Base-by-base conservation (phyloP, 1,140 invertebrate genomes). In the Drosophila persimilis region DNA sequence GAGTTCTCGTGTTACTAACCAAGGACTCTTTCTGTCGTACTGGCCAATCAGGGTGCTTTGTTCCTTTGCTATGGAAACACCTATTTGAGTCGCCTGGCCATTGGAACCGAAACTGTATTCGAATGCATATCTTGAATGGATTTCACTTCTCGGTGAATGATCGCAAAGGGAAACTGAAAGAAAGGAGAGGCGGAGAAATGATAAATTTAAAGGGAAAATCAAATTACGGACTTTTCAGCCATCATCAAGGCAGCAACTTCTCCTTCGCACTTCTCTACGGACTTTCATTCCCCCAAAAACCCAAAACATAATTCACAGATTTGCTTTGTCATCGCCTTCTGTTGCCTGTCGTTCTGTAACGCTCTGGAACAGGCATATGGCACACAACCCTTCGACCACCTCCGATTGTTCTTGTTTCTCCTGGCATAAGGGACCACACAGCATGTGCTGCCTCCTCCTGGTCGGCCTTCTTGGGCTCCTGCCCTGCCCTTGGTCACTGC, bases 251-350 rank as follows among this genome's bases (percentile, higher is more conserved):
- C 24, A 26, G 24, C 4, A 26, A 0, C 24, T 26, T 26, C 24
- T 26, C 24, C 24, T 26, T 26, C 24, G 4, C 24, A 26, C 24
- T 26, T 5, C 24, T 26, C 24, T 26, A 5, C 4, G 24, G 24
- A 26, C 24, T 5, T 26, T 5, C 9, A 17, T 46, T 3, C 6
- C 43, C 6, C 50, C 15, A 26, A 26, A 43, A 41, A 20, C 24
- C 46, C 26, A 1, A 35, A 24, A 44, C 64, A 70, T 69, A 70
- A 70, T 57, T 70, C 52, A 50, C 20, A 57, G 39, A 57, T 57
- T 35, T 44, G 46, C 31, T 56, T 43, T 53, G 17, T 26, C 31
- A 50, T 56, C 51, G 63, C 35, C 4, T 20, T 66, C 43, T 9
- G 31, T 31, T 9, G 31, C n/a, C n/a, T 35, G 61, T 55, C 13